phyloP scores from a whole-genome alignment of 1,140 invertebrate genomes.

The Lepidurus apus region DNA sequence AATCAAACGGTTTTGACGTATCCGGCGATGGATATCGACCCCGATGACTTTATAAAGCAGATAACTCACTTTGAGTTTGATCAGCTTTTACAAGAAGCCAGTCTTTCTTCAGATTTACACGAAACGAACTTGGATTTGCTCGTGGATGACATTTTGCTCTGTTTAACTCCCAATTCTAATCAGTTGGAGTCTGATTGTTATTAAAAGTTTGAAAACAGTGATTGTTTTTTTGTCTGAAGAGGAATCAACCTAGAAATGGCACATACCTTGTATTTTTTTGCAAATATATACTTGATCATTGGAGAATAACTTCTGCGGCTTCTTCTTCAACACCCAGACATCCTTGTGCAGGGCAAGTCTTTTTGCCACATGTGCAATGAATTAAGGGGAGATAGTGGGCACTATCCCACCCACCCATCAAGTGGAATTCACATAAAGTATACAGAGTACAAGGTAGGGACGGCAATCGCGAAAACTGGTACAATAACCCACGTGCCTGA shows the following conservation, averaged over 20 bases:
- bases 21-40: background rate
- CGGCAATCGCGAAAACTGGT: conserved; percentile 78
- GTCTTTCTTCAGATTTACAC: conserved; percentile 30
- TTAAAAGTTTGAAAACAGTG: background rate
- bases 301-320: conserved; percentile 1
- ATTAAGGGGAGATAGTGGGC: conserved; percentile 56
- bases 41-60: conserved; percentile 27
- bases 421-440: conserved; percentile 76
- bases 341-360: background rate
- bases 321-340: background rate
- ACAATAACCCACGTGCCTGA: conserved; percentile 75
- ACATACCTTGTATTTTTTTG: background rate
- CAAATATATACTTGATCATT: background rate
- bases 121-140: conserved; percentile 26
- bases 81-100: conserved; percentile 3
- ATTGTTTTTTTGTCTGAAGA: background rate
- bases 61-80: conserved; percentile 26
- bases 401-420: conserved; percentile 89
- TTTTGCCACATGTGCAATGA: conserved; percentile 37
- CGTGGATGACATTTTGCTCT: conserved; percentile 26
- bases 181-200: background rate
- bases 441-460: conserved; percentile 82
- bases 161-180: conserved; percentile 2
- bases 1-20: background rate
- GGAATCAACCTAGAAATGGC: background rate